Evolutionary conservation across 1,140 invertebrate genomes (phyloP).

Genomic region (Bacillus rossius): DNA sequence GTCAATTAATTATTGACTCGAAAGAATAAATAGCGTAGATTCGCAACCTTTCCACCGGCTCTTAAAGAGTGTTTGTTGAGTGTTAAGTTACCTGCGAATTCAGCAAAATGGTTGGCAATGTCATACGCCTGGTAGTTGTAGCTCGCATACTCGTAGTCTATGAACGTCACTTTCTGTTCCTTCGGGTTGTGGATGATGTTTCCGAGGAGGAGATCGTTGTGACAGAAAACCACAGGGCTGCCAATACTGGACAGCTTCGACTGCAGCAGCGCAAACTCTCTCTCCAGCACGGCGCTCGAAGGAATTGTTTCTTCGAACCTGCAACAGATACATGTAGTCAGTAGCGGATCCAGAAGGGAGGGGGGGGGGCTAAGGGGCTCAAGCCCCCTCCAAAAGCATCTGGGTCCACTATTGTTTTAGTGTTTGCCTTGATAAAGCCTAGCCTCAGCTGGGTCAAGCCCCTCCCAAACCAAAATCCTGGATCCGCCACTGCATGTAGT

Average conservation of each 20-base stretch:
- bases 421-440: no score
- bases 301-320: constrained; percentile 66
- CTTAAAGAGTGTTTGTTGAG: no score
- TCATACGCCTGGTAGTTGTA: constrained; percentile 95
- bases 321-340: constrained; percentile 38
- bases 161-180: constrained; percentile 76
- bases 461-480: no score
- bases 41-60: no score
- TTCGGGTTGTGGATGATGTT: constrained; percentile 85
- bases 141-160: constrained; percentile 96
- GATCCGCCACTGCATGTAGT: no score
- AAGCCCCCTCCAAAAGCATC: no score
- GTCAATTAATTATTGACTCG: no score
- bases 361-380: no score
- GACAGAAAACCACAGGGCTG: constrained; percentile 89
- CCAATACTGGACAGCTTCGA: constrained; percentile 54
- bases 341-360: no score
- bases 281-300: constrained; percentile 56
- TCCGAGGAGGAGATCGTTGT: constrained; percentile 94
- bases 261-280: constrained; percentile 65
- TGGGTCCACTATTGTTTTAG: no score
- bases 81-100: constrained; percentile 79
- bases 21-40: no score
- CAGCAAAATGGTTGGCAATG: constrained; percentile 97
- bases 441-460: no score